Percentiles rank a stretch among this genome's conserved stretches.
These are phyloP conservation scores for Lagria hirta DNA, from an alignment of 2,888 invertebrate genomes.

Conservation along the genomic window DNA sequence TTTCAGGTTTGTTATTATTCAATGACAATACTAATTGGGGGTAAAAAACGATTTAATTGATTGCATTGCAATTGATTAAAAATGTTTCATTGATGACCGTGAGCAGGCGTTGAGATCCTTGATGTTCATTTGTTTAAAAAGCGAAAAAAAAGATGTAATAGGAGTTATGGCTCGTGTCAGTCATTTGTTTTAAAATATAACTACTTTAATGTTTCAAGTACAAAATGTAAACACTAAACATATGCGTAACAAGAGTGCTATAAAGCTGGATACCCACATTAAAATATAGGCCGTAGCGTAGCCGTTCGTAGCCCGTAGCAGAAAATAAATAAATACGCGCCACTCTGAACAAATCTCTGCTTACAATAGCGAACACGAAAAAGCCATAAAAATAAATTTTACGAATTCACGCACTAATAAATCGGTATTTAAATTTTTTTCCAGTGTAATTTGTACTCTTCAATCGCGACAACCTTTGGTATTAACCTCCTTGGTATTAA, in stretches of 20 bases:
- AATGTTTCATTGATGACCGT: too few species aligned
- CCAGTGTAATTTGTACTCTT: too few species aligned
- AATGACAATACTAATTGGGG: too few species aligned
- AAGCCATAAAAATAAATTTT: constrained; percentile 36
- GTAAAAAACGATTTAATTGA: too few species aligned
- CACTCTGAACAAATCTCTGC: constrained; percentile 34
- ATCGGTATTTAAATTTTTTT: constrained; percentile 21
- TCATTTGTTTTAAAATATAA: constrained; percentile 10
- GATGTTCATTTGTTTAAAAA: too few species aligned
- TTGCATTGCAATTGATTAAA: too few species aligned
- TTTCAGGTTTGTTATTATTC: too few species aligned
- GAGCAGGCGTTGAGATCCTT: too few species aligned
- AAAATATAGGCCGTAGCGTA: constrained; percentile 18
- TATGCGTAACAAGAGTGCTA: constrained; percentile 16
- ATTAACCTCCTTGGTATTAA: too few species aligned
- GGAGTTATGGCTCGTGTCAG: constrained; percentile 13
- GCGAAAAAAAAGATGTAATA: constrained; percentile 1
- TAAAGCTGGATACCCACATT: constrained; percentile 19
- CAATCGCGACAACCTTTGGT: too few species aligned
- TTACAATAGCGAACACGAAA: constrained; percentile 35
- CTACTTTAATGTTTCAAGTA: constrained; percentile 9
- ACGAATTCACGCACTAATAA: constrained; percentile 27
- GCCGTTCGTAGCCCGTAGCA: too few species aligned
- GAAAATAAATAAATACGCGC: constrained; percentile 17
- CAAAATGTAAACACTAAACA: constrained; percentile 16